phyloP scores from a whole-genome alignment of 2,797 vertebrate species.

The Silurus aristotelis region DNA sequence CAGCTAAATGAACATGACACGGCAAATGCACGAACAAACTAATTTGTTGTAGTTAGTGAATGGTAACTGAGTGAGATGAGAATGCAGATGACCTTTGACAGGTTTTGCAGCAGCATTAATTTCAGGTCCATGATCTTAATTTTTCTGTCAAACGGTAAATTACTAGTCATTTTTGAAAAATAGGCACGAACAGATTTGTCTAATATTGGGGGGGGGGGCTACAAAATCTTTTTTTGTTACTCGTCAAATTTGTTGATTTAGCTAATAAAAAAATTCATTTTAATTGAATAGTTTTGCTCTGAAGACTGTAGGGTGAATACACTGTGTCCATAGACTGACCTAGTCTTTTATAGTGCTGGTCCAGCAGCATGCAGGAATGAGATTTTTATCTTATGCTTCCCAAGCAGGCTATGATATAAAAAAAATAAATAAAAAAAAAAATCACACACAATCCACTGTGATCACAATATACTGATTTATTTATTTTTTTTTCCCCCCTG shows the following conservation, averaged over 20 bases:
- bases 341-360: background rate
- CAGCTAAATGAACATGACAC: background rate
- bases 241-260: background rate
- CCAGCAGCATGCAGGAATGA: background rate
- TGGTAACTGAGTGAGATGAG: background rate
- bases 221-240: too few species aligned
- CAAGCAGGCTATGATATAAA: background rate
- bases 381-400: background rate
- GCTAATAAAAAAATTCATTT: background rate
- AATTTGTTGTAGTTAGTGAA: background rate
- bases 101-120: background rate
- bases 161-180: background rate
- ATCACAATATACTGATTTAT: background rate
- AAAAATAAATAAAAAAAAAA: background rate
- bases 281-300: background rate
- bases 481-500: background rate
- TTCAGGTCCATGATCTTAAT: background rate
- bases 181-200: background rate
- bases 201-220: background rate
- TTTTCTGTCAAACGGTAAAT: background rate
- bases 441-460: too few species aligned
- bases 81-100: background rate
- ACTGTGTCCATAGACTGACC: background rate
- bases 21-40: background rate
- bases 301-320: background rate